Base-by-base conservation (phyloP, 2,113 vertebrate genomes). In the Nycticorax nycticorax region DNA sequence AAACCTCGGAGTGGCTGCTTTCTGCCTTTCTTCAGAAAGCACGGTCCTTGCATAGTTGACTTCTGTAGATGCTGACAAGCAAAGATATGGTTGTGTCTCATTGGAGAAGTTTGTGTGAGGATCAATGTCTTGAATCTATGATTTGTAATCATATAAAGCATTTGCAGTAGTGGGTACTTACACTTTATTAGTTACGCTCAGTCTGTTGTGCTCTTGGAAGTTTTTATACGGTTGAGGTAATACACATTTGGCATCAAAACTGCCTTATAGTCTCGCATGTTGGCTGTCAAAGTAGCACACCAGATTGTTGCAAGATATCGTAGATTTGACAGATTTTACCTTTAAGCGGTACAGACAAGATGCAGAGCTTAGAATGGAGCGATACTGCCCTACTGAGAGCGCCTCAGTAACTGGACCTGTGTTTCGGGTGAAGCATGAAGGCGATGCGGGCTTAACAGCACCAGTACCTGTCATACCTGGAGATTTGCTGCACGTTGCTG, bases 21-120 rank as follows among this genome's bases (percentile, higher is more conserved):
- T 96, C 79, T 73, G 41, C 41, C 8, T 93, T 90, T 56, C 22
- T 69, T 83, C 20, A 68, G 67, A 74, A 88, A 79, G 14, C 2
- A 3, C 0, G 0, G 5, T 47, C 10, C 7, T 73, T 80, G n/a
- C 2, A 4, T 37, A 24, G 15, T 52, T 2, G 3, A 48, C 22
- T 57, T 55, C 28, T 67, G 18, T 56, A 56, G 33, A 10, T 50
- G 53, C 30, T 59, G 28, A 69, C 43, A 74, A 81, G 18, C 4
- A 47, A 69, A 83, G 15, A 22, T 16, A 28, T 48, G 35, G 16
- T 37, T 62, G 16, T 63, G 20, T 60, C 16, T 86, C 14, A 50
- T 0, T 19, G 28, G 48, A 75, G 69, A 79, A 76, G 3, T 23
- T 85, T 12, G 47, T 82, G 17, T 67, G 52, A 93, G 43, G 10